Percentiles rank a stretch among this genome's conserved stretches.
Conservation (phyloP, 1,140 invertebrate genomes). For the Heliconius himera region DNA sequence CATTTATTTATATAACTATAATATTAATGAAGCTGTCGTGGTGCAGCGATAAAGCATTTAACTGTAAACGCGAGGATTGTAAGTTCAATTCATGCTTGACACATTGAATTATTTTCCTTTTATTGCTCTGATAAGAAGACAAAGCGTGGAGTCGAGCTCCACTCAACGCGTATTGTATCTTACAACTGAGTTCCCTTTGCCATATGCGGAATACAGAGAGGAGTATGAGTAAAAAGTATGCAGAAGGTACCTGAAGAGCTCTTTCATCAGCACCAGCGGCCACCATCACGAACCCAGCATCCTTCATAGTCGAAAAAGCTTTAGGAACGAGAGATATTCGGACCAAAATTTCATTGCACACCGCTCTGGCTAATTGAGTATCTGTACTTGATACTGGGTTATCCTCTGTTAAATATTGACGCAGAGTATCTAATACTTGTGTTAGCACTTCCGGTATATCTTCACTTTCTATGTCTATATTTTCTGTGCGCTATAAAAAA, state of each 20-base stretch:
- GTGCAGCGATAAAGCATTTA: too few relatives aligned
- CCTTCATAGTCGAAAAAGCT: slow-evolving; percentile 56
- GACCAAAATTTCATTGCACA: slow-evolving; percentile 60
- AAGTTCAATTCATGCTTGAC: too few relatives aligned
- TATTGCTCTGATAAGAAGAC: too few relatives aligned
- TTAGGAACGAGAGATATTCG: slow-evolving; percentile 62
- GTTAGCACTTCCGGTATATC: slow-evolving; percentile 65
- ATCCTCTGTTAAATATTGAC: slow-evolving; percentile 58
- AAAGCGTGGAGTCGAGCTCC: too few relatives aligned
- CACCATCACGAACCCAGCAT: slow-evolving; percentile 57
- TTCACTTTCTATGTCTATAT: slow-evolving; percentile 67
- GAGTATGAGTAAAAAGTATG: neutral
- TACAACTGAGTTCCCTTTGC: too few relatives aligned
- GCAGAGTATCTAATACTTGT: slow-evolving; percentile 61
- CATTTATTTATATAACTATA: too few relatives aligned
- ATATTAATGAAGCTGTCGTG: too few relatives aligned
- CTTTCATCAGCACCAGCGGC: slow-evolving; percentile 64
- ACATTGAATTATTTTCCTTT: too few relatives aligned
- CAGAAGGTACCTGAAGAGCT: slow-evolving; percentile 56
- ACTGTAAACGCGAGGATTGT: too few relatives aligned
- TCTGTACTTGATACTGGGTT: slow-evolving; percentile 45
- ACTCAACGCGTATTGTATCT: too few relatives aligned
- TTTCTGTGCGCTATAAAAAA: slow-evolving; percentile 60
- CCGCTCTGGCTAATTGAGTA: slow-evolving; percentile 51
- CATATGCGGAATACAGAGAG: too few relatives aligned